Evolutionary conservation across 2,888 invertebrate genomes (phyloP).

Genomic region (Nemotelus nigrinus): DNA sequence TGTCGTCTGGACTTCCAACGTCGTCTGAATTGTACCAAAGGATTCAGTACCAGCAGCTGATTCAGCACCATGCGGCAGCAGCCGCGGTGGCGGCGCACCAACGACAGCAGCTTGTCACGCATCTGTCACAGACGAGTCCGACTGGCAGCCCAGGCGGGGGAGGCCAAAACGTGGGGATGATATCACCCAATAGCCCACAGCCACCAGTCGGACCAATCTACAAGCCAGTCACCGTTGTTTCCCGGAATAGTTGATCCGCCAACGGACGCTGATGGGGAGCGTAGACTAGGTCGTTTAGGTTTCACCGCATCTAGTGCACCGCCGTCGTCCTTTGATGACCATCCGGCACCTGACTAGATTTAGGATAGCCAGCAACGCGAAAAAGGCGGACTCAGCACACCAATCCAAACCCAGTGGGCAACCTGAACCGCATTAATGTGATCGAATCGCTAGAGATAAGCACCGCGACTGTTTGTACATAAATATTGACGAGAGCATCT

Average conservation of each 20-base stretch:
- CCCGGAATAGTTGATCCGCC: slow-evolving; percentile 68
- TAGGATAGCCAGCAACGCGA: not conserved
- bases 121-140: slow-evolving; percentile 59
- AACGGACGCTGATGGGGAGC: slow-evolving; percentile 10
- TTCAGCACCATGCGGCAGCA: slow-evolving; percentile 64
- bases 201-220: slow-evolving; percentile 62
- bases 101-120: slow-evolving; percentile 60
- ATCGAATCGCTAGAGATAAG: too few species aligned
- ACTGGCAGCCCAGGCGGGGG: slow-evolving; percentile 52
- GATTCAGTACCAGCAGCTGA: slow-evolving; percentile 65
- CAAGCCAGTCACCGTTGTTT: slow-evolving; percentile 68
- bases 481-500: too few species aligned
- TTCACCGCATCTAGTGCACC: slow-evolving; percentile 34
- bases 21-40: slow-evolving; percentile 67
- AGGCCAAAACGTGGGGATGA: slow-evolving; percentile 54
- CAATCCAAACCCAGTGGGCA: too few species aligned
- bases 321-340: slow-evolving; percentile 39
- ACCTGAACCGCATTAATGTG: too few species aligned
- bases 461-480: too few species aligned
- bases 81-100: slow-evolving; percentile 64
- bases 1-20: slow-evolving; percentile 64
- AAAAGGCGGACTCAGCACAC: too few species aligned
- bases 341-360: not conserved
- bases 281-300: slow-evolving; percentile 27
- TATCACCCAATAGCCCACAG: slow-evolving; percentile 49